phyloP scores from a whole-genome alignment of 2,888 invertebrate species.

The Notodonta dromedarius region DNA sequence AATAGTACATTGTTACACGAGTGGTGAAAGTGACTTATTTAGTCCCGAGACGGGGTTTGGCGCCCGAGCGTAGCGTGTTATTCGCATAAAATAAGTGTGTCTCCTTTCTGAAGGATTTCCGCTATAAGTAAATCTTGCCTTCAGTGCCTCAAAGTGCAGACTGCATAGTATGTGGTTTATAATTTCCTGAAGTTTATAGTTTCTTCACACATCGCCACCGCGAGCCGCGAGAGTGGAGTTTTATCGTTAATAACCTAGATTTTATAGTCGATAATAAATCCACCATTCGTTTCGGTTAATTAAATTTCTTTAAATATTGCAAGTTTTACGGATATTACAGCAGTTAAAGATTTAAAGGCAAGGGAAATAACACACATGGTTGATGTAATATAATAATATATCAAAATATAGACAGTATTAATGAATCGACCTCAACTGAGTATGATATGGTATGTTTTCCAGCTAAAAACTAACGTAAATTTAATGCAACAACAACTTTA shows the following conservation, averaged over 20 bases:
- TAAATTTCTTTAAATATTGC: conserved; percentile 53
- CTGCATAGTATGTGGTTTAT: neutral
- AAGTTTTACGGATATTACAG: conserved; percentile 6
- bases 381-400: too few relatives aligned
- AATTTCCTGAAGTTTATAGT: conserved; percentile 16
- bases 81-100: too few relatives aligned
- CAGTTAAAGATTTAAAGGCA: too few relatives aligned
- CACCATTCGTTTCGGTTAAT: conserved; percentile 51
- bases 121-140: neutral
- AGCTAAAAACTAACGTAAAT: conserved; percentile 50
- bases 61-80: too few relatives aligned
- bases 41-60: too few relatives aligned
- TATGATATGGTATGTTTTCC: too few relatives aligned
- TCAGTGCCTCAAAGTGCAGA: neutral
- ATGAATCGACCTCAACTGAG: too few relatives aligned
- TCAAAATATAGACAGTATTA: too few relatives aligned
- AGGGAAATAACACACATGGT: too few relatives aligned
- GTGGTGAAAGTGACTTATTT: too few relatives aligned
- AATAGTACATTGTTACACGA: too few relatives aligned
- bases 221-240: conserved; percentile 26
- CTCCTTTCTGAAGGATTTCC: too few relatives aligned
- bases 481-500: conserved; percentile 40
- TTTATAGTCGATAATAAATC: conserved; percentile 59
- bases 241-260: conserved; percentile 54
- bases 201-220: conserved; percentile 32